Evolutionary conservation across 1,140 invertebrate genomes (phyloP).

Genomic region (Camponotus vicinus): DNA sequence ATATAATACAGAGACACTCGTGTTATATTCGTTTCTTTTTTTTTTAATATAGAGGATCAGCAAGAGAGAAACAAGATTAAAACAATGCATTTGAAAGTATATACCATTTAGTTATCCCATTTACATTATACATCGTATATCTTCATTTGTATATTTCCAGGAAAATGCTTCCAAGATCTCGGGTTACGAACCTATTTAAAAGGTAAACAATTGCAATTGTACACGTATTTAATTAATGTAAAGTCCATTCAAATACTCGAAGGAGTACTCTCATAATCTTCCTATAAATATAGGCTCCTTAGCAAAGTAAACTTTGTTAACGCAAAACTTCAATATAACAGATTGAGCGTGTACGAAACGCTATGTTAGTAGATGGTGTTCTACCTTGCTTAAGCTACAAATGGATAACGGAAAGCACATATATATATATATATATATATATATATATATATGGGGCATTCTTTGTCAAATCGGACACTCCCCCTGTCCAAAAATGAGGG

Average conservation of each 20-base stretch:
- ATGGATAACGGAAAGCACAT: conserved; percentile 59
- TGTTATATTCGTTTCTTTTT: background rate
- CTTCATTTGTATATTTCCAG: conserved; percentile 38
- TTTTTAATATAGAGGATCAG: conserved; percentile 18
- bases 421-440: conserved; percentile 14
- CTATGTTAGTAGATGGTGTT: conserved; percentile 59
- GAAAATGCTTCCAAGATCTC: conserved; percentile 38
- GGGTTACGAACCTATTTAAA: conserved; percentile 10
- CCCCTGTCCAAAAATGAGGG: too few relatives aligned
- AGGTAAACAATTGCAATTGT: conserved; percentile 44
- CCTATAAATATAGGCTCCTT: conserved; percentile 56
- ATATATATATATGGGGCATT: background rate
- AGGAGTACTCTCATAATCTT: conserved; percentile 27
- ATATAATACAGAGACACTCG: background rate
- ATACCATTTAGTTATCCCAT: conserved; percentile 55
- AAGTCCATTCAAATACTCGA: conserved; percentile 55
- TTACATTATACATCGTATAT: conserved; percentile 32
- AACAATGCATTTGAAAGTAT: conserved; percentile 54
- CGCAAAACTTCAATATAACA: conserved; percentile 65
- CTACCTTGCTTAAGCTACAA: conserved; percentile 65
- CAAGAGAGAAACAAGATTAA: conserved; percentile 23
- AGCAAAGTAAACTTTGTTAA: conserved; percentile 63
- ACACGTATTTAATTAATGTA: conserved; percentile 59
- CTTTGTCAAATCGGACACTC: too few relatives aligned
- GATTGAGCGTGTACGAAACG: conserved; percentile 62